phyloP scores from a whole-genome alignment of 2,888 invertebrate genomes.

The Eupithecia tripunctaria region DNA sequence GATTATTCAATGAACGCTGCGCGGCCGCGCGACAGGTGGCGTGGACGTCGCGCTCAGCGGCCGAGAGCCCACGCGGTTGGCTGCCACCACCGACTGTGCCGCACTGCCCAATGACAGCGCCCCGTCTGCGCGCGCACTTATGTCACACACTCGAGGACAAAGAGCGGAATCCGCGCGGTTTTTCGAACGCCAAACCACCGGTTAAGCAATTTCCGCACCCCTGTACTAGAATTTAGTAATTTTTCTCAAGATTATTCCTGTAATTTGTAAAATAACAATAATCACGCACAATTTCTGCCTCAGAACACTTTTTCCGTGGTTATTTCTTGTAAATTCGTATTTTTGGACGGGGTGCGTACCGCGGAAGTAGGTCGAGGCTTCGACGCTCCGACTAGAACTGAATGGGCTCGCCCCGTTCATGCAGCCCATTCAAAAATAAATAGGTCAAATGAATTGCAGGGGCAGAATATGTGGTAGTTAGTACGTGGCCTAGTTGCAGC shows the following conservation, averaged over 20 bases:
- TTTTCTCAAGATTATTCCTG: slow-evolving; percentile 22
- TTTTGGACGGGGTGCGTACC: slow-evolving; percentile 45
- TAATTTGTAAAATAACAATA: slow-evolving; percentile 15
- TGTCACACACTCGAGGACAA: slow-evolving; percentile 53
- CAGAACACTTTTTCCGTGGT: slow-evolving; percentile 18
- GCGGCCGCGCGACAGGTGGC: slow-evolving; percentile 79
- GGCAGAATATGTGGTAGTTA: slow-evolving; percentile 30
- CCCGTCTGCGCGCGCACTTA: slow-evolving; percentile 56
- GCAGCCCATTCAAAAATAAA: slow-evolving; percentile 82
- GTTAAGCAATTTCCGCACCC: slow-evolving; percentile 47
- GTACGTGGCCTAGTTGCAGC: slow-evolving; percentile 74
- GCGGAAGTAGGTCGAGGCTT: slow-evolving; percentile 71
- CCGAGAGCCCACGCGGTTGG: slow-evolving; percentile 60
- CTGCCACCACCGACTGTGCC: slow-evolving; percentile 39
- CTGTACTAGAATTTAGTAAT: slow-evolving; percentile 28
- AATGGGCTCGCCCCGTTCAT: slow-evolving; percentile 82
- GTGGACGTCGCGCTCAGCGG: slow-evolving; percentile 67
- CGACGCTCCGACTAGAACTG: slow-evolving; percentile 77
- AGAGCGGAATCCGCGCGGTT: slow-evolving; percentile 57
- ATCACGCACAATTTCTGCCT: slow-evolving; percentile 15
- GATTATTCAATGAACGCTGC: slow-evolving; percentile 79
- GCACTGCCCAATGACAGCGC: slow-evolving; percentile 63
- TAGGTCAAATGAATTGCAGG: slow-evolving; percentile 82
- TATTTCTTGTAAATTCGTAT: slow-evolving; percentile 31
- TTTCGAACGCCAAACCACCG: slow-evolving; percentile 60